These are phyloP conservation scores for Megaceryle alcyon DNA, from an alignment of 2,797 vertebrate genomes.

Conservation along the genomic window DNA sequence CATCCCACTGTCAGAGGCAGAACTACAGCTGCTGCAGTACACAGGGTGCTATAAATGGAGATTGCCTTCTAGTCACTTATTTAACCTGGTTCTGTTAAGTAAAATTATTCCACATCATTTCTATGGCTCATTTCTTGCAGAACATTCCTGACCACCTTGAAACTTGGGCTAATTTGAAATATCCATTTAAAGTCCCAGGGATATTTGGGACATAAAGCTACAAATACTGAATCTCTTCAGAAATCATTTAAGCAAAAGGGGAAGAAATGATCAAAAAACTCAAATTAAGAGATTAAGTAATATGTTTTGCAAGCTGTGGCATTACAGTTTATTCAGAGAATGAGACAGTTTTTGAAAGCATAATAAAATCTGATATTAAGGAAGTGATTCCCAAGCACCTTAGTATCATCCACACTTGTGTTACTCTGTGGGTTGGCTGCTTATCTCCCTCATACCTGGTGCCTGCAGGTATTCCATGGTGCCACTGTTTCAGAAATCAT, in stretches of 20 bases:
- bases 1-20: background rate
- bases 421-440: background rate
- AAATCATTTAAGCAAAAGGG: background rate
- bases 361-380: background rate
- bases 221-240: background rate
- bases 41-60: background rate
- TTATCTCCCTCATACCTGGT: background rate
- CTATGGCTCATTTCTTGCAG: background rate
- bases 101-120: background rate
- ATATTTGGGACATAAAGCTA: background rate
- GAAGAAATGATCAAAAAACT: background rate
- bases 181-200: background rate
- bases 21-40: background rate
- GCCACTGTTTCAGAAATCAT: background rate
- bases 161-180: background rate
- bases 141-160: background rate
- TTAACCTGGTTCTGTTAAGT: background rate
- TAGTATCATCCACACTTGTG: accelerated
- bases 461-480: background rate
- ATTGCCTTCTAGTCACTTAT: background rate
- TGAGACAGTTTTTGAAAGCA: background rate
- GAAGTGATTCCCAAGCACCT: background rate
- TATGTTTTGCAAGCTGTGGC: background rate
- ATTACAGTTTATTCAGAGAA: background rate
- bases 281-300: background rate